Base-by-base conservation (phyloP, 2,113 vertebrate species). In the Gavialis gangeticus region DNA sequence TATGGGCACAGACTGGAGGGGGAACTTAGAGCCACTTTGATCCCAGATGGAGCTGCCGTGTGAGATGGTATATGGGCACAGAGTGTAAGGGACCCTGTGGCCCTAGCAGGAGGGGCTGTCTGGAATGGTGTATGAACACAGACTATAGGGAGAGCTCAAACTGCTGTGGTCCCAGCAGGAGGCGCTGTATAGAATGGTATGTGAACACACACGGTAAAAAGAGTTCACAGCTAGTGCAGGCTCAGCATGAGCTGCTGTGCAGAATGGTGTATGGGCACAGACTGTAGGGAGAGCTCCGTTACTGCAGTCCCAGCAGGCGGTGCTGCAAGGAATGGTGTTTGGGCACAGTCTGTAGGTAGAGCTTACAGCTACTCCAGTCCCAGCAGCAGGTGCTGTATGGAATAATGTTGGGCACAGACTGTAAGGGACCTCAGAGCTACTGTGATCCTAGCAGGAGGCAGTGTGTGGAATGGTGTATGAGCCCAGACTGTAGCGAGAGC, bases 391-490 rank as follows among this genome's bases (percentile, higher is more conserved):
- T 63, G 0, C 0, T 79, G 73, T 17, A 5, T 4, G 4, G 11
- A 12, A 46, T 46, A 46, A 8, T 46, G 7, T 46, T 46, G 46
- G 46, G 46, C 46, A 46, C 34, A 63, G 62, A 75, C 60, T 69
- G 64, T 21, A 69, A 46, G 34, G n/a, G 59, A 85, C 21, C 46
- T 91, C 54, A 56, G n/a, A 76, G 24, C 0, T 81, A 46, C 78
- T 2, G 0, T 62, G 66, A 86, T 46, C 16, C 56, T 58, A 24
- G 46, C 46, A 46, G 46, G 46, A 37, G 37, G 54, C 25, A 76
- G 21, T 46, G 3, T 77, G 37, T 0, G 0, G 60, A 76, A 25
- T 66, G 79, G 9, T 0, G 0, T 14, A 37, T 81, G 34, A 75
- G 22, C 24, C 75, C 86, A 34, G 77, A 59, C 54, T 15, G 59